These are phyloP conservation scores for Drosophila infuscata DNA, from an alignment of 2,888 invertebrate genomes.

Conservation along the genomic window DNA sequence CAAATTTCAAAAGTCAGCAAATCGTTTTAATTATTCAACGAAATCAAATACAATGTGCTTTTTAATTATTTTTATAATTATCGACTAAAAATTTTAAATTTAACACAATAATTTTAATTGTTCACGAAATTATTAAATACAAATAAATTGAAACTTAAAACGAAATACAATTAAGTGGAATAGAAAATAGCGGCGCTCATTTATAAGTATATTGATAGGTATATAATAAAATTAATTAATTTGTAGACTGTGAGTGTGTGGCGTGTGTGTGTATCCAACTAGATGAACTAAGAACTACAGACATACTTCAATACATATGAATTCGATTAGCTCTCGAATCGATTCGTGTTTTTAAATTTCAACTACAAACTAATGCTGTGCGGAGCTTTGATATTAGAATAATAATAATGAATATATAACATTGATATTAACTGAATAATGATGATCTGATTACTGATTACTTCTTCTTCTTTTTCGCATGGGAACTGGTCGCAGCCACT, in stretches of 20 bases:
- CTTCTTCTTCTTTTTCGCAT: slow-evolving; percentile 85
- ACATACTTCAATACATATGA: slow-evolving; percentile 26
- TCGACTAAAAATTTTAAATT: no score
- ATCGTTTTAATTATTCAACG: no score
- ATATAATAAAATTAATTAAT: slow-evolving; percentile 34
- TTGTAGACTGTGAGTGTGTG: slow-evolving; percentile 10
- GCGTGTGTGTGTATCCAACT: slow-evolving; percentile 19
- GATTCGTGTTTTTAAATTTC: slow-evolving; percentile 27
- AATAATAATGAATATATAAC: slow-evolving; percentile 21
- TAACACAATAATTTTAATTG: no score
- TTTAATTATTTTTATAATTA: no score
- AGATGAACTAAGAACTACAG: slow-evolving; percentile 36
- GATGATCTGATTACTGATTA: slow-evolving; percentile 47
- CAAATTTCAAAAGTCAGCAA: neutral
- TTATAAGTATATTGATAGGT: slow-evolving; percentile 28
- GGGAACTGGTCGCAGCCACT: slow-evolving; percentile 85
- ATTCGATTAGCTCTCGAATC: neutral
- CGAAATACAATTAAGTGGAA: slow-evolving; percentile 71
- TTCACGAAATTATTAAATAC: slow-evolving; percentile 13
- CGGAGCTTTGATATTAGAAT: slow-evolving; percentile 28
- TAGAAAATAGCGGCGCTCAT: slow-evolving; percentile 72
- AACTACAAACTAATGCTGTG: slow-evolving; percentile 57
- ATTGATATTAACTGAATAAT: slow-evolving; percentile 18
- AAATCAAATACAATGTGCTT: neutral
- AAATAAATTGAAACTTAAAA: slow-evolving; percentile 48